Conservation (phyloP, 2,888 invertebrate genomes). For the Himalopsyche tibetana region DNA sequence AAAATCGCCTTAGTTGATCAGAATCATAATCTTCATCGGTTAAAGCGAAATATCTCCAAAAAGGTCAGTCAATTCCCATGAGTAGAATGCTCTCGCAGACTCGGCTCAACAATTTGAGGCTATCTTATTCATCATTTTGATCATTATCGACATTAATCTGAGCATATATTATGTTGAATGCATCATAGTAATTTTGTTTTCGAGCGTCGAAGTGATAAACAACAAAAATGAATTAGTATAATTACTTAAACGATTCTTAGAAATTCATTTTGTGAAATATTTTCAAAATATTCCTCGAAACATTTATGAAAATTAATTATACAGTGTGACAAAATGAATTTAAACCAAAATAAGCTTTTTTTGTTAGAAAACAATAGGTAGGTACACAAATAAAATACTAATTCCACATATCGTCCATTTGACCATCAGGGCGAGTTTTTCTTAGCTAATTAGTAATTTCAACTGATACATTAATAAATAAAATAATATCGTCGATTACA, state of each 20-base stretch:
- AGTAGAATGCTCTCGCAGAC: neutral
- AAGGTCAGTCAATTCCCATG: constrained; percentile 35
- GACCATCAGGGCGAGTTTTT: no score
- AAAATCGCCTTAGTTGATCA: neutral
- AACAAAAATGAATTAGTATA: neutral
- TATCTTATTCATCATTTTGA: constrained; percentile 36
- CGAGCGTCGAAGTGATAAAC: constrained; percentile 11
- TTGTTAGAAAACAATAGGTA: no score
- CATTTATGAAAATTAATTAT: neutral
- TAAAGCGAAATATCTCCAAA: constrained; percentile 14
- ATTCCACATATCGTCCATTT: no score
- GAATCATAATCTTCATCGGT: neutral
- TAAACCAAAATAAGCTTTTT: no score
- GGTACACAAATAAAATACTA: no score
- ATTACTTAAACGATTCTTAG: no score
- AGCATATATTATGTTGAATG: constrained; percentile 26
- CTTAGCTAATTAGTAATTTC: no score
- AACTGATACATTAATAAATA: no score
- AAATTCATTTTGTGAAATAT: neutral
- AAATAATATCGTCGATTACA: no score
- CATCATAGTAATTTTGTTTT: constrained; percentile 3
- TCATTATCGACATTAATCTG: constrained; percentile 35
- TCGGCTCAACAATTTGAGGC: constrained; percentile 26
- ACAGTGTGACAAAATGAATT: no score
- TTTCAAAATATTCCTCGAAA: neutral